These are phyloP conservation scores for Epiblema foenella DNA, from an alignment of 2,888 invertebrate genomes.

Conservation along the genomic window DNA sequence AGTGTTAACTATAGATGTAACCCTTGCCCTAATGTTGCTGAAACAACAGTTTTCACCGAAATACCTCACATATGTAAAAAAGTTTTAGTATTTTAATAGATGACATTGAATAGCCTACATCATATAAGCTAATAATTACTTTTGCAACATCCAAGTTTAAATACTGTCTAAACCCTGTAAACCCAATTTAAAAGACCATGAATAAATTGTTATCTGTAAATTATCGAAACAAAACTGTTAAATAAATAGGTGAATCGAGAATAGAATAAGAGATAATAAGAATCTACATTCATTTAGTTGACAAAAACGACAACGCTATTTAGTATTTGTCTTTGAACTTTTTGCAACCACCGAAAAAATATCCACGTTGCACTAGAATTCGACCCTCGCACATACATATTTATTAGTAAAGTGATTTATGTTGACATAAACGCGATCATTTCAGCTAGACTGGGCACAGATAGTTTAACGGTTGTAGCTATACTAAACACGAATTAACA, in stretches of 20 bases:
- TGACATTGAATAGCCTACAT: not conserved
- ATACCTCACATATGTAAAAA: not conserved
- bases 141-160: not conserved
- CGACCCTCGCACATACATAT: too few relatives aligned
- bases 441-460: too few relatives aligned
- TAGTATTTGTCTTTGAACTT: not conserved
- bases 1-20: not conserved
- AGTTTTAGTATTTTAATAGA: not conserved
- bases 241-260: not conserved
- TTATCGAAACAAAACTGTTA: not conserved
- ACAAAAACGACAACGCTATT: not conserved
- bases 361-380: too few relatives aligned
- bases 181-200: not conserved
- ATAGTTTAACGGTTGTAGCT: not conserved
- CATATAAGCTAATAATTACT: not conserved
- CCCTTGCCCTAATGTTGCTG: not conserved
- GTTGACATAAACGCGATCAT: too few relatives aligned
- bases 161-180: not conserved
- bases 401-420: too few relatives aligned
- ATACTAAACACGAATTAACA: not conserved
- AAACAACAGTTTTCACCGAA: not conserved
- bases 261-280: not conserved
- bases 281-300: not conserved
- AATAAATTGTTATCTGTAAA: not conserved
- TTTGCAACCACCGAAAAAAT: not conserved